Conservation (phyloP, 2,888 invertebrate species). For the Drosophila merina region DNA sequence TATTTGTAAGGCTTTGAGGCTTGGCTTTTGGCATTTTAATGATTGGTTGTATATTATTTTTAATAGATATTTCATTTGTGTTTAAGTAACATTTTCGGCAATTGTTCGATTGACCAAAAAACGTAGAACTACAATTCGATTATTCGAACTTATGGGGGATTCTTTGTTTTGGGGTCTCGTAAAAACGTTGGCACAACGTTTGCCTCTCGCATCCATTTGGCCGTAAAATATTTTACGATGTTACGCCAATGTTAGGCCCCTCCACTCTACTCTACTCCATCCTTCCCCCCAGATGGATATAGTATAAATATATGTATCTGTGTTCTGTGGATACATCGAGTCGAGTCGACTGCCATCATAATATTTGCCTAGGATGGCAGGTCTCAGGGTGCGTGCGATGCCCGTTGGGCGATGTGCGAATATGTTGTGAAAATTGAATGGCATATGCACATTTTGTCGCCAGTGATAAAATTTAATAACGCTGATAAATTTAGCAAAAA, state of each 20-base stretch:
- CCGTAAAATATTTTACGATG: constrained; percentile 78
- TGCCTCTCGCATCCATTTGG: constrained; percentile 61
- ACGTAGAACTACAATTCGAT: constrained; percentile 9
- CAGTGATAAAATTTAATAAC: constrained; percentile 82
- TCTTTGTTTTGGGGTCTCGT: constrained; percentile 42
- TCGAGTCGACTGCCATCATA: constrained; percentile 69
- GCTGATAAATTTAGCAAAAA: constrained; percentile 82
- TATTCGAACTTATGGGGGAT: constrained; percentile 11
- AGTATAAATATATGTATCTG: not conserved
- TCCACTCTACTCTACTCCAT: not conserved
- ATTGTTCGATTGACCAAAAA: constrained; percentile 35
- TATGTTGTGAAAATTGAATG: constrained; percentile 78
- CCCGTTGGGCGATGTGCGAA: constrained; percentile 56
- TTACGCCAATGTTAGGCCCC: constrained; percentile 65
- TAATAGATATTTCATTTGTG: constrained; percentile 40
- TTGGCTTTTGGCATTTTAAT: constrained; percentile 35
- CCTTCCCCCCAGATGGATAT: not conserved
- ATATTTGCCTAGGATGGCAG: constrained; percentile 72
- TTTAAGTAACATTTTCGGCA: constrained; percentile 39
- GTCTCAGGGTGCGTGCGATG: constrained; percentile 46
- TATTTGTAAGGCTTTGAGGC: constrained; percentile 19
- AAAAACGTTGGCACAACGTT: constrained; percentile 67
- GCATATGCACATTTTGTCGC: constrained; percentile 78
- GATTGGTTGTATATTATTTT: constrained; percentile 42
- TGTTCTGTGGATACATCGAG: constrained; percentile 9